These are phyloP conservation scores for Amiota communis DNA, from an alignment of 2,888 invertebrate genomes.

Conservation along the genomic window DNA sequence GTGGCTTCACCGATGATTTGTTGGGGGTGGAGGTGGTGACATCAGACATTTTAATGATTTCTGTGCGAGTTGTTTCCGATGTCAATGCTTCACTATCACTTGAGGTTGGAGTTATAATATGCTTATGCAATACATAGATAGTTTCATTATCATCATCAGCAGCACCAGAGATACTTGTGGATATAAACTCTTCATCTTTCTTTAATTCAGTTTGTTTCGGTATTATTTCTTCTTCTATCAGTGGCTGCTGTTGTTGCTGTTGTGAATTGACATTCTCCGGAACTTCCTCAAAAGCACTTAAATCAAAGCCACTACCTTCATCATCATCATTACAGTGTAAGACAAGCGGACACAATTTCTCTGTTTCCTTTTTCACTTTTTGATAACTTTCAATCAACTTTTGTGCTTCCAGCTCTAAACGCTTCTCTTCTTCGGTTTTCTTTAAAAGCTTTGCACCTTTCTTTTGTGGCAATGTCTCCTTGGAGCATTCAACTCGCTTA, in stretches of 20 bases:
- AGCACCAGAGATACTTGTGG: conserved; percentile 18
- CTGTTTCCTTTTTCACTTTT: conserved; percentile 68
- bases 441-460: conserved; percentile 66
- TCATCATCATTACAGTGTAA: conserved; percentile 50
- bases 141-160: conserved; percentile 53
- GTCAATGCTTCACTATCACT: conserved; percentile 28
- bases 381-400: conserved; percentile 69
- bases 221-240: background rate
- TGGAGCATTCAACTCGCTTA: conserved; percentile 57
- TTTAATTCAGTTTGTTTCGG: background rate
- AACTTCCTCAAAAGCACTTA: conserved; percentile 56
- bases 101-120: conserved; percentile 50
- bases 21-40: background rate
- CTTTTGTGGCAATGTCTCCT: conserved; percentile 50
- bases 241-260: background rate
- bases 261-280: conserved; percentile 9
- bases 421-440: conserved; percentile 66
- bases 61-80: conserved; percentile 8
- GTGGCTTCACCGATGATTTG: conserved; percentile 22
- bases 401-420: conserved; percentile 65
- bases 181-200: background rate
- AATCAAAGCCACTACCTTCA: conserved; percentile 61
- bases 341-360: conserved; percentile 59
- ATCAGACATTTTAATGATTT: conserved; percentile 39
- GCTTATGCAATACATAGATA: conserved; percentile 64